Evolutionary conservation across 2,113 vertebrate genomes (phyloP).

Genomic region (Chaenogobius annularis): DNA sequence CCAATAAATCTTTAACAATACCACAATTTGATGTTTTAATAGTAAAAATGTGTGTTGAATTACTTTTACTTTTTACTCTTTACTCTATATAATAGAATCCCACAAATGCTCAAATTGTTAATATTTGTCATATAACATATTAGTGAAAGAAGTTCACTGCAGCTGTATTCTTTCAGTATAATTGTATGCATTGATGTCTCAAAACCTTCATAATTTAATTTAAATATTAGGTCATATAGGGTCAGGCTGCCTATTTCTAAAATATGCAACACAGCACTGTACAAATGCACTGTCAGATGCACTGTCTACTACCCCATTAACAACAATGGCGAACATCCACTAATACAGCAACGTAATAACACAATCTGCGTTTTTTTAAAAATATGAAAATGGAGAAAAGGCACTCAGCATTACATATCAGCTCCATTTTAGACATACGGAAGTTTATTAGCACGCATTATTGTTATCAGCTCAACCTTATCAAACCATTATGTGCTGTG

Average conservation of each 20-base stretch:
- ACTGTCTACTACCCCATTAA: constrained; percentile 3
- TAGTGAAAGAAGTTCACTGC: no score
- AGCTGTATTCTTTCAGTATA: no score
- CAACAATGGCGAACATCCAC: constrained; percentile 6
- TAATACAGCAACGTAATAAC: background rate
- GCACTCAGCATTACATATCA: background rate
- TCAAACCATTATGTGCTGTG: constrained; percentile 39
- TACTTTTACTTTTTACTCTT: no score
- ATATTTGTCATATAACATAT: no score
- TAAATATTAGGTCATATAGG: no score
- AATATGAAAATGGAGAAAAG: background rate
- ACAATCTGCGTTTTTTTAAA: constrained; percentile 13
- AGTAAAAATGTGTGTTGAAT: no score
- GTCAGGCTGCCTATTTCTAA: background rate
- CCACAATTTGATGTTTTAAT: no score
- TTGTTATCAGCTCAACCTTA: constrained; percentile 17
- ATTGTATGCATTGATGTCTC: no score
- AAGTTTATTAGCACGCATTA: background rate
- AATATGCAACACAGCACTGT: background rate
- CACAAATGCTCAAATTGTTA: no score
- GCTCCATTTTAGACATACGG: background rate
- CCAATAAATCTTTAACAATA: no score
- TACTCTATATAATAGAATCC: no score
- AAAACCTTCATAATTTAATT: no score
- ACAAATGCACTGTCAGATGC: constrained; percentile 17